Base-by-base conservation (phyloP, 2,888 invertebrate genomes). In the Coenonympha arcania region DNA sequence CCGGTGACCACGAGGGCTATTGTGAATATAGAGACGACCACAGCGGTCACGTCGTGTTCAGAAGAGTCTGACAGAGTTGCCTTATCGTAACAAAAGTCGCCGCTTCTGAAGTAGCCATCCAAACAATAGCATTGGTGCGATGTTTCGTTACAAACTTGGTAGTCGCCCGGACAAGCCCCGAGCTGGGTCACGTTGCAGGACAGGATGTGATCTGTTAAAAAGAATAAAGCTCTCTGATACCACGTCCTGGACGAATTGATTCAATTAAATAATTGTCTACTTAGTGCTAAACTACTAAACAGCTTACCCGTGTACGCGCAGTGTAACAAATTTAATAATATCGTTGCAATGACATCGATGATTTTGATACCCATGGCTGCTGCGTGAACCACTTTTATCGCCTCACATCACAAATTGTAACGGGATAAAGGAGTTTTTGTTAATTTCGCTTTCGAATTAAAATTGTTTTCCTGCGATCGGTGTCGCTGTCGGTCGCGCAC, bases 181-280 rank as follows among this genome's bases (percentile, higher is more conserved):
- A 81, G 55, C 51, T 61, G 46, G 59, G 66, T 69, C 65, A 66
- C 71, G 63, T 79, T 73, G 72, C 87, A 87, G 65, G 73, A 66
- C 80, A 79, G 86, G 81, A 87, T 77, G 71, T 76, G 66, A 61
- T 82, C 87, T 86, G 86, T 84, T 87, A 84, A 82, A 84, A 81
- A 79, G 73, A 81, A 79, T 77, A 71, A 70, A 68, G 64, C 68
- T 67, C 65, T 68, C 62, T 65, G 67, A 73, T 75, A 73, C 73
- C 69, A 71, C 68, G 69, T 65, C 66, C 69, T 60, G 69, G 65
- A 73, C 66, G 72, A 79, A 83, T 84, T 84, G 83, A 78, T 76
- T 86, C 84, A 85, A 86, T 86, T 86, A 85, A 81, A 84, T 86
- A 83, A 86, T 84, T 71, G 85, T 73, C 65, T 73, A 78, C 84